Conservation (phyloP, 2,888 invertebrate genomes). For the Aethes cnicana region DNA sequence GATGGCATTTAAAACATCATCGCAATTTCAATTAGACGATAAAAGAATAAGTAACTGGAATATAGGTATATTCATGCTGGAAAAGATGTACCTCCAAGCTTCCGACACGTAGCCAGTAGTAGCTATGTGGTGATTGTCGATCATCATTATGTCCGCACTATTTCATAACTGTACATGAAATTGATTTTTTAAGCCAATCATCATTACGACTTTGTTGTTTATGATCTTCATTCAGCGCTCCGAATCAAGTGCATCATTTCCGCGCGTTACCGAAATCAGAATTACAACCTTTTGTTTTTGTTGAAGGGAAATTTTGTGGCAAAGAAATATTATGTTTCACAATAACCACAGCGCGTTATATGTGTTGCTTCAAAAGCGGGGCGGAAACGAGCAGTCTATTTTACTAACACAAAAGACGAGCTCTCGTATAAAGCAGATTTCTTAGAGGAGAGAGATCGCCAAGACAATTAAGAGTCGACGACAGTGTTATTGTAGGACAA, state of each 20-base stretch:
- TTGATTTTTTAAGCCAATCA: constrained; percentile 73
- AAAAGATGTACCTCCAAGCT: background rate
- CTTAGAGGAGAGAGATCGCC: constrained; percentile 52
- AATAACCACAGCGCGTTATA: constrained; percentile 48
- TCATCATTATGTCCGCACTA: constrained; percentile 45
- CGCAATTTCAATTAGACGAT: constrained; percentile 31
- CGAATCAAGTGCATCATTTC: constrained; percentile 59
- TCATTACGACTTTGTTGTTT: constrained; percentile 72
- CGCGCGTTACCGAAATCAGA: constrained; percentile 67
- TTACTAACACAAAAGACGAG: constrained; percentile 56
- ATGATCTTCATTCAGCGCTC: constrained; percentile 61
- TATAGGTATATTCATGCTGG: constrained; percentile 11
- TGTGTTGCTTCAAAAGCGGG: constrained; percentile 45
- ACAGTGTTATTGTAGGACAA: constrained; percentile 77
- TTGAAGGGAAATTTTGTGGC: constrained; percentile 58
- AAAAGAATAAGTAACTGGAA: constrained; percentile 10
- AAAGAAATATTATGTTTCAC: constrained; percentile 50
- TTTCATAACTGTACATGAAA: constrained; percentile 69
- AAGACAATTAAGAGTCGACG: constrained; percentile 75
- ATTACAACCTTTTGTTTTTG: constrained; percentile 62
- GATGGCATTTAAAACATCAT: constrained; percentile 57
- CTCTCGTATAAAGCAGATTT: constrained; percentile 55
- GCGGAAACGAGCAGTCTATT: constrained; percentile 60
- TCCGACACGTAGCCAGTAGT: constrained; percentile 22
- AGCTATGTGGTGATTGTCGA: constrained; percentile 40